Base-by-base conservation (phyloP, 2,888 invertebrate species). In the Apotomis turbidana region DNA sequence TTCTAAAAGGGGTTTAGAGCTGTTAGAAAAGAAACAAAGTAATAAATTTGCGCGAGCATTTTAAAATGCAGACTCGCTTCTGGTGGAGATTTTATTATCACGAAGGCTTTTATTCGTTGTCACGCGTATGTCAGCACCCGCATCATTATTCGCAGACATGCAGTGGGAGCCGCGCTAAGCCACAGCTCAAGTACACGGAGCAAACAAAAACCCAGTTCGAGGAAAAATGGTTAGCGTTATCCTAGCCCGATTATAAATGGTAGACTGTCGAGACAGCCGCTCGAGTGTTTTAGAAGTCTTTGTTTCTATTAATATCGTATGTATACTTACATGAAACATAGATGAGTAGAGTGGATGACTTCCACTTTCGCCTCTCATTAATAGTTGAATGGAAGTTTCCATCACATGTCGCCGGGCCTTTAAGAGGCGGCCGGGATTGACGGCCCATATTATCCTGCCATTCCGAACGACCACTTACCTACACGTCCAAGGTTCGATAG, bases 71-170 rank as follows among this genome's bases (percentile, higher is more conserved):
- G 71, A 36, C 55, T 55, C 51, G 12, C 61, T 61, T 71, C 36
- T 55, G 38, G 60, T 15, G 61, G 61, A 71, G 61, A 71, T 71
- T 71, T 71, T 71, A 71, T 68, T 71, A 71, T 67, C 61, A 51
- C 61, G 13, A 41, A 62, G 71, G 78, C 82, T 83, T 83, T 88
- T 90, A 91, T 91, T 89, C 91, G 79, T 74, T 78, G 85, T 82
- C 91, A 91, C 89, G 91, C 81, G 81, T 85, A 79, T 77, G 81
- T 79, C 81, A 78, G 74, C 74, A 75, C 78, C 78, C 79, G 78
- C 87, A 83, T 87, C 85, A 90, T 91, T 91, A 92, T 92, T 91
- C 91, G 81, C 76, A 82, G 88, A 84, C 91, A 91, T 90, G 91
- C 83, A 85, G 55, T 41, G 13, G 49, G 51, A 44, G 49, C 69